A percentile compares a stretch with the other conserved stretches of the same genome.
Conservation (phyloP, 2,797 vertebrate genomes). For the Xenops minutus region DNA sequence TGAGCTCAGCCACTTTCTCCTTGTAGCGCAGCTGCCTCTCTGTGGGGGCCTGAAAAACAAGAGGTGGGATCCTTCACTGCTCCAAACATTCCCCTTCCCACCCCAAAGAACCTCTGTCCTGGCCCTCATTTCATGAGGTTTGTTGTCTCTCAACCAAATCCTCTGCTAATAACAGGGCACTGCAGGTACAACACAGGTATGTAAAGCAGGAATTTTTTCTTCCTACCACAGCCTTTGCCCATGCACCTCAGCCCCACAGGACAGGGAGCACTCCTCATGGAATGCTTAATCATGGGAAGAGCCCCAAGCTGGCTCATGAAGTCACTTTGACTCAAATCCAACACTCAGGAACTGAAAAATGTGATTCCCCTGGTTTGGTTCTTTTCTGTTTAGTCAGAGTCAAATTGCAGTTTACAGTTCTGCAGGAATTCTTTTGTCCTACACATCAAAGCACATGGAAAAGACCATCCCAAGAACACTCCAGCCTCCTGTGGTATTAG, state of each 20-base stretch:
- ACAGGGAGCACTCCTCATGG: not conserved
- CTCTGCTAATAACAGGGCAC: not conserved
- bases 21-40: conserved; percentile 93
- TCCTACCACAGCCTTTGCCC: not conserved
- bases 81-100: not conserved
- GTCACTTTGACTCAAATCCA: not conserved
- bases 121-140: not conserved
- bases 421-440: not conserved
- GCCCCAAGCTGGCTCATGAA: not conserved
- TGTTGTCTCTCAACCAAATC: not conserved
- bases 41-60: conserved; percentile 85
- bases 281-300: not conserved
- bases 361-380: not conserved
- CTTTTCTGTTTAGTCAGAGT: not conserved
- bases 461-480: not conserved
- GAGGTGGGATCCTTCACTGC: not conserved
- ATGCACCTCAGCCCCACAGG: not conserved
- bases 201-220: not conserved
- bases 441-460: not conserved
- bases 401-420: not conserved
- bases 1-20: conserved; percentile 94
- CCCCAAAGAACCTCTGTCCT: not conserved
- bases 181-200: not conserved
- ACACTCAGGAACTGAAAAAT: not conserved
- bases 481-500: not conserved